A percentile compares a stretch with the other conserved stretches of the same genome.
These are phyloP conservation scores for Echeneis naucrates DNA, from an alignment of 2,797 vertebrate species.

Conservation along the genomic window DNA sequence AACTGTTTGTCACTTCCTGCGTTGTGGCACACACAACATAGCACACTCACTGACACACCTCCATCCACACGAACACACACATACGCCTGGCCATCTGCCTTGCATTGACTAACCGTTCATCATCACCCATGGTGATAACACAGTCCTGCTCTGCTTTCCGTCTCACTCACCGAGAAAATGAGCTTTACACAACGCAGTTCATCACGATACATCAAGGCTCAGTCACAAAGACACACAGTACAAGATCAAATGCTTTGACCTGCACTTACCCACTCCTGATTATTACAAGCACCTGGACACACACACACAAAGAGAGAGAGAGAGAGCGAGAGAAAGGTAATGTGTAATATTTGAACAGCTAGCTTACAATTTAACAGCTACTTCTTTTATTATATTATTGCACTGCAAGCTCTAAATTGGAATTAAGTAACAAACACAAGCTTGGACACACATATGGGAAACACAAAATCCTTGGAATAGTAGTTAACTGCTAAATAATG, in stretches of 20 bases:
- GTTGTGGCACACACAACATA: slow-evolving; percentile 30
- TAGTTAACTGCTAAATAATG: neutral
- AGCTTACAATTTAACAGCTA: neutral
- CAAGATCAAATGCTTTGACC: slow-evolving; percentile 42
- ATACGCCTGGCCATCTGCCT: slow-evolving; percentile 60
- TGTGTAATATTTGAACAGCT: neutral
- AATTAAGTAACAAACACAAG: neutral
- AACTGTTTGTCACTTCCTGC: slow-evolving; percentile 37
- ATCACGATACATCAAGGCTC: slow-evolving; percentile 29
- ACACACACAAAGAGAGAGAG: no score
- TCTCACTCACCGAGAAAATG: slow-evolving; percentile 7
- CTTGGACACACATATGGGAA: neutral
- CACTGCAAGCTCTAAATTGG: neutral
- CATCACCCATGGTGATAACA: slow-evolving; percentile 57
- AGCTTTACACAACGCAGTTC: slow-evolving; percentile 1
- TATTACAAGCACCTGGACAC: slow-evolving; percentile 16
- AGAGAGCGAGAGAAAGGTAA: no score
- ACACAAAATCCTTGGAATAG: neutral
- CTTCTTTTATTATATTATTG: neutral
- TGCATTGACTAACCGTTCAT: slow-evolving; percentile 61
- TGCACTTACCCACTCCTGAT: slow-evolving; percentile 41
- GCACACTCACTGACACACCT: slow-evolving; percentile 30
- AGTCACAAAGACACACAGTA: slow-evolving; percentile 28
- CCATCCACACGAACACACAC: slow-evolving; percentile 20
- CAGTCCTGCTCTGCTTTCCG: slow-evolving; percentile 29